Evolutionary conservation across 2,888 invertebrate genomes (phyloP).

Genomic region (Folsomia manolachei): DNA sequence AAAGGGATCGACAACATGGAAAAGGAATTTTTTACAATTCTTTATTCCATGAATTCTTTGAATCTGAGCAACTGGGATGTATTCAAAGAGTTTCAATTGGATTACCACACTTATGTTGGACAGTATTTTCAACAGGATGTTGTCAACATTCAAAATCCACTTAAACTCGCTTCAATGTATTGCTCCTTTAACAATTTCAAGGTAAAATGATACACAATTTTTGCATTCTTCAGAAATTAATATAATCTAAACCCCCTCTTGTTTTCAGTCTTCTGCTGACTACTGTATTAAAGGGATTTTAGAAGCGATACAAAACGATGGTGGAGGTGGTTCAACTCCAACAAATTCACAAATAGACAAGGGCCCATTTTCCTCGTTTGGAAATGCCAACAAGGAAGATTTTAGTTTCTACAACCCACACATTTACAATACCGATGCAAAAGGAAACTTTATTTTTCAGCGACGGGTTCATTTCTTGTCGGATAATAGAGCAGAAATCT

Average conservation of each 20-base stretch:
- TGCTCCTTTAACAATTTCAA: constrained; percentile 40
- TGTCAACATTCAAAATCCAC: constrained; percentile 10
- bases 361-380: too few species aligned
- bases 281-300: constrained; percentile 35
- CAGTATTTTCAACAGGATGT: constrained; percentile 29
- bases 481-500: constrained; percentile 42
- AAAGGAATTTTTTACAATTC: constrained; percentile 43
- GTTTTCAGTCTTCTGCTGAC: constrained; percentile 39
- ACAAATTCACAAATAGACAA: too few species aligned
- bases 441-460: constrained; percentile 34
- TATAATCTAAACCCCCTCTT: too few species aligned
- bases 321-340: background rate
- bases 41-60: constrained; percentile 43
- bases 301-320: constrained; percentile 24
- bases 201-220: constrained; percentile 23
- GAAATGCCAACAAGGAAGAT: constrained; percentile 19
- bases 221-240: too few species aligned
- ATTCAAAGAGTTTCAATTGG: constrained; percentile 42
- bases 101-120: constrained; percentile 43
- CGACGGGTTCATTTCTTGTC: constrained; percentile 48
- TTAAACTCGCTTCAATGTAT: constrained; percentile 41
- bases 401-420: constrained; percentile 43
- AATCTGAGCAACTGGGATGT: constrained; percentile 43
- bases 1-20: constrained; percentile 54
- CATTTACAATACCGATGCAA: constrained; percentile 29